Conservation (phyloP, 2,888 invertebrate species). For the Acronicta leporina region DNA sequence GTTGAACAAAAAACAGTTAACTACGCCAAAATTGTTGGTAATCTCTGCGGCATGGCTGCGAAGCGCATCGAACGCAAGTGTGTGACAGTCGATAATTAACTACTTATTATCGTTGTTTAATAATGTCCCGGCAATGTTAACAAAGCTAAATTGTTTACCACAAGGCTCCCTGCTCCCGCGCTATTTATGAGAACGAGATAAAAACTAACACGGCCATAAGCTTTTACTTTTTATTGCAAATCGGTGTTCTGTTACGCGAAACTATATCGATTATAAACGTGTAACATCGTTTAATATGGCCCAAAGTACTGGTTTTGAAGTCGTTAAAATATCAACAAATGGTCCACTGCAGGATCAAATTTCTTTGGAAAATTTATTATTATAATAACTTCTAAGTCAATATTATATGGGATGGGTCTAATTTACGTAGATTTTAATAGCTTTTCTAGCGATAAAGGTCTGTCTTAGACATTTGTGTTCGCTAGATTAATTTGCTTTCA, state of each 20-base stretch:
- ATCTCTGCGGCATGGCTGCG: constrained; percentile 45
- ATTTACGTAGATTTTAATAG: constrained; percentile 39
- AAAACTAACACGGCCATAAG: constrained; percentile 70
- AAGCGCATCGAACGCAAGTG: constrained; percentile 61
- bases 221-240: constrained; percentile 75
- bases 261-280: constrained; percentile 67
- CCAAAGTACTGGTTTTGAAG: constrained; percentile 51
- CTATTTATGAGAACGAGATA: constrained; percentile 78
- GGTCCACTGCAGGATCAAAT: constrained; percentile 46
- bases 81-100: constrained; percentile 81
- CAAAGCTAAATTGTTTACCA: constrained; percentile 74
- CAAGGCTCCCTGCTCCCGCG: constrained; percentile 63
- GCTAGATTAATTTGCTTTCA: background rate
- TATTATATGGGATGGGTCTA: constrained; percentile 8
- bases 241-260: constrained; percentile 71
- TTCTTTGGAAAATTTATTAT: constrained; percentile 37
- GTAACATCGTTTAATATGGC: constrained; percentile 52
- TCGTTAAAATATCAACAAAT: constrained; percentile 43
- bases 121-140: constrained; percentile 78
- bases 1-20: constrained; percentile 9
- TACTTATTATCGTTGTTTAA: constrained; percentile 78
- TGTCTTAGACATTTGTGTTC: constrained; percentile 19
- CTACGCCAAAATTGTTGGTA: constrained; percentile 57
- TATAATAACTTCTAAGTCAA: constrained; percentile 26
- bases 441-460: constrained; percentile 12